Evolutionary conservation across 2,888 invertebrate genomes (phyloP).

Genomic region (Druceiella hillmani): DNA sequence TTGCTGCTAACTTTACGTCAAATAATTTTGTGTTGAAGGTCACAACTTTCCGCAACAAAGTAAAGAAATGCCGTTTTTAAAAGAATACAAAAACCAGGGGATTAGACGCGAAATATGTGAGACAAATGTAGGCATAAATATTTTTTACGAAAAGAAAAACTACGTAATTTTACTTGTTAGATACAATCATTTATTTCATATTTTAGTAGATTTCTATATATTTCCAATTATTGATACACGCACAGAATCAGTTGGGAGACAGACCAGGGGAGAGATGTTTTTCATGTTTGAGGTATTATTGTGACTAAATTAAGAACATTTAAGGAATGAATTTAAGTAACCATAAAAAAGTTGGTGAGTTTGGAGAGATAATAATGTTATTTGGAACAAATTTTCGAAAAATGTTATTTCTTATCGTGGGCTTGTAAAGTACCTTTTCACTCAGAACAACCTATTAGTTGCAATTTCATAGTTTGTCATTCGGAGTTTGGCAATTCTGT

Average conservation of each 20-base stretch:
- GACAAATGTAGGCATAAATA: too few species aligned
- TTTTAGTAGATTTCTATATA: constrained; percentile 6
- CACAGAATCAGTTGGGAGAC: constrained; percentile 1
- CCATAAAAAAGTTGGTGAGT: neutral
- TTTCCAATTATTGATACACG: constrained; percentile 1
- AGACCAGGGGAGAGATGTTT: constrained; percentile 4
- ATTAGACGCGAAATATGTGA: too few species aligned
- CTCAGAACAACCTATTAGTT: neutral
- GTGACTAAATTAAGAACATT: constrained; percentile 2
- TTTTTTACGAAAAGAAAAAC: too few species aligned
- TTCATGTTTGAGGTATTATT: constrained; percentile 1
- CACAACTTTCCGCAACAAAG: too few species aligned
- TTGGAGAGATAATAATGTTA: constrained; percentile 1
- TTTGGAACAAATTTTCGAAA: neutral
- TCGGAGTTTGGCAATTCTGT: too few species aligned
- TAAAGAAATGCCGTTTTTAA: too few species aligned
- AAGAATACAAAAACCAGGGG: too few species aligned
- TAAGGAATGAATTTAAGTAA: constrained; percentile 1
- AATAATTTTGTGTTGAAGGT: too few species aligned
- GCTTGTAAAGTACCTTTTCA: neutral
- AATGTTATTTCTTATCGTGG: constrained; percentile 1
- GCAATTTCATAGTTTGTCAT: too few species aligned
- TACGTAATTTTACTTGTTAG: constrained; percentile 4
- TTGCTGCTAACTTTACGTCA: too few species aligned
- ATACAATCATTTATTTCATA: constrained; percentile 6